A percentile compares a stretch with the other conserved stretches of the same genome.
These are phyloP conservation scores for Pollachius pollachius DNA, from an alignment of 2,113 vertebrate species.

Conservation along the genomic window DNA sequence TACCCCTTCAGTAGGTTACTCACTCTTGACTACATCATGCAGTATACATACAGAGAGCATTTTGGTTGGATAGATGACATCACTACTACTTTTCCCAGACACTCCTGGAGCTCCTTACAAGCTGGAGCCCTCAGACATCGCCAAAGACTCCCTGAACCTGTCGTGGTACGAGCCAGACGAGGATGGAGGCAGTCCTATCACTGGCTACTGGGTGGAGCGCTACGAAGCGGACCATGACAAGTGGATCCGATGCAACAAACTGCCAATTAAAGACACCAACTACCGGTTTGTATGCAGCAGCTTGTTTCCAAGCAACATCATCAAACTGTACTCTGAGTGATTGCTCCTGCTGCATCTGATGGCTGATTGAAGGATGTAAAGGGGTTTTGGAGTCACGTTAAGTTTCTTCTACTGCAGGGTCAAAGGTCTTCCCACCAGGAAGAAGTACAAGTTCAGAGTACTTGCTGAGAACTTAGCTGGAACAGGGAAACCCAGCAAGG, in stretches of 20 bases:
- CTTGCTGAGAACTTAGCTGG: conserved; percentile 97
- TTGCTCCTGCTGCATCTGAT: no score
- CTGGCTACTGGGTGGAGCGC: conserved; percentile 96
- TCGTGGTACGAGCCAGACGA: conserved; percentile 96
- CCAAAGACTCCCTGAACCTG: conserved; percentile 90
- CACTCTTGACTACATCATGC: background rate
- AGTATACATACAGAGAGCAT: background rate
- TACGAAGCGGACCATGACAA: conserved; percentile 90
- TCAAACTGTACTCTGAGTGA: background rate
- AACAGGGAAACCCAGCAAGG: conserved; percentile 93
- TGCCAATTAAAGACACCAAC: conserved; percentile 89
- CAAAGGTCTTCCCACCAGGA: conserved; percentile 96
- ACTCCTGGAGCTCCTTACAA: conserved; percentile 91
- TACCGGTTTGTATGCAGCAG: conserved; percentile 77
- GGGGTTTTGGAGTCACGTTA: no score
- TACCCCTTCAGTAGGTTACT: conserved; percentile 88
- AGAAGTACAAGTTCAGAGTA: conserved; percentile 98
- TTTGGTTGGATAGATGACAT: background rate
- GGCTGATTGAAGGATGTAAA: no score
- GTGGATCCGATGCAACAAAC: conserved; percentile 96
- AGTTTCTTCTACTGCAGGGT: conserved; percentile 70
- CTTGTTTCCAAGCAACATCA: no score
- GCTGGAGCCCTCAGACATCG: conserved; percentile 84
- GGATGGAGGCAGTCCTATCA: conserved; percentile 96
- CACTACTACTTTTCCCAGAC: conserved; percentile 67